Conservation (phyloP, 2,888 invertebrate species). For the Drosophila emarginata region DNA sequence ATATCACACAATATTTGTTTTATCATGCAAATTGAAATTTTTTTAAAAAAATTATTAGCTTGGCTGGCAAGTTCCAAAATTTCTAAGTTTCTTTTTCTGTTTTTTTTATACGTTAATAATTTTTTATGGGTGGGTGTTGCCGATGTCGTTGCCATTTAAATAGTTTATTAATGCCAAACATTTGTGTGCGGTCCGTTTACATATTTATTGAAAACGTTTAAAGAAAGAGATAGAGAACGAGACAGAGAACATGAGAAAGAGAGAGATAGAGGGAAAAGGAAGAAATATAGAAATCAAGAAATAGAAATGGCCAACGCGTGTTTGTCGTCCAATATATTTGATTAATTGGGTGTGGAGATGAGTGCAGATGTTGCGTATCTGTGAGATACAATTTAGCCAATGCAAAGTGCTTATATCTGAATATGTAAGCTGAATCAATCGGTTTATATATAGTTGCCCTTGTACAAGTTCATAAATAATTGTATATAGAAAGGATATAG, state of each 20-base stretch:
- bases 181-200: constrained; percentile 14
- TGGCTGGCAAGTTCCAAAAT: constrained; percentile 16
- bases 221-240: constrained; percentile 9
- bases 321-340: constrained; percentile 48
- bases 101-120: background rate
- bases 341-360: constrained; percentile 54
- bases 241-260: too few species aligned
- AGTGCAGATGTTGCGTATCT: constrained; percentile 48
- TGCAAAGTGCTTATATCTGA: background rate
- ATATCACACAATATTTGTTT: constrained; percentile 23
- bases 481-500: too few species aligned
- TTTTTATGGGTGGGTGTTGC: constrained; percentile 7
- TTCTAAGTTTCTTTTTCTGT: background rate
- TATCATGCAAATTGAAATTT: constrained; percentile 52
- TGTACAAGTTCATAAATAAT: too few species aligned
- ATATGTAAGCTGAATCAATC: background rate
- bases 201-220: constrained; percentile 38
- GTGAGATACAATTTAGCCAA: constrained; percentile 10
- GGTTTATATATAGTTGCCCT: background rate
- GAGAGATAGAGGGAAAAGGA: background rate
- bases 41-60: constrained; percentile 26
- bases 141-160: constrained; percentile 29
- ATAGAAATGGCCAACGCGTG: constrained; percentile 54
- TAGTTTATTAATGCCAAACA: constrained; percentile 44
- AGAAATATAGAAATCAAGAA: constrained; percentile 15